Base-by-base conservation (phyloP, 2,888 invertebrate species). In the Caenorhabditis virilis region DNA sequence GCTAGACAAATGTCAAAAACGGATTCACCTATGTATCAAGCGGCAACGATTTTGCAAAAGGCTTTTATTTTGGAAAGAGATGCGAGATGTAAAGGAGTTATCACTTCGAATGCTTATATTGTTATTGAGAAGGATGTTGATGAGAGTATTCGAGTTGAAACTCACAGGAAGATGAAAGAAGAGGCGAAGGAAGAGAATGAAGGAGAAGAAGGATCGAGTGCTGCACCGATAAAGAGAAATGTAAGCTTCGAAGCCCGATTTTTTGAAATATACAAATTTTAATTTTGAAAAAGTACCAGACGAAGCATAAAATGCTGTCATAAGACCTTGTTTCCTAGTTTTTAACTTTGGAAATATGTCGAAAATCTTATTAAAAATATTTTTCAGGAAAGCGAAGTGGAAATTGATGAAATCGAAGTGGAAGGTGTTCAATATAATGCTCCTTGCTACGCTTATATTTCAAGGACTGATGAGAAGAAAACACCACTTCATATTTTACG, bases 391-490 rank as follows among this genome's bases (percentile, higher is more conserved):
- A 73, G 70, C 15, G 82, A 79, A 53, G 72, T 74, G 7, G 78
- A 81, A 52, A 78, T 84, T 56, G 78, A 83, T 49, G 77, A 76
- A 25, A 70, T 83, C n/a, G 78, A 78, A 26, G 78, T 89, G 74
- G 90, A 91, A 82, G 90, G 90, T 72, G 88, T 90, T 83, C 88
- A 89, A 0, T 92, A 89, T 82, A 87, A 88, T 67, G 88, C 90
- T 23, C 94, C 94, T 0, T 95, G 95, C 84, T 95, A 93, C 86
- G 93, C 95, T 0, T 95, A 95, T 84, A 88, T 92, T 22, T 84
- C 84, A 65, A 85, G 86, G 30, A 83, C 84, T 74, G 76, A 77
- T 60, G 79, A 79, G 16, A 43, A 55, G 26, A 67, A 88, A 35
- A 88, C 89, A 84, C 90, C 91, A 36, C 89, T 89, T 0, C 88